These are phyloP conservation scores for Adoxophyes honmai DNA, from an alignment of 1,140 invertebrate species.

Conservation along the genomic window DNA sequence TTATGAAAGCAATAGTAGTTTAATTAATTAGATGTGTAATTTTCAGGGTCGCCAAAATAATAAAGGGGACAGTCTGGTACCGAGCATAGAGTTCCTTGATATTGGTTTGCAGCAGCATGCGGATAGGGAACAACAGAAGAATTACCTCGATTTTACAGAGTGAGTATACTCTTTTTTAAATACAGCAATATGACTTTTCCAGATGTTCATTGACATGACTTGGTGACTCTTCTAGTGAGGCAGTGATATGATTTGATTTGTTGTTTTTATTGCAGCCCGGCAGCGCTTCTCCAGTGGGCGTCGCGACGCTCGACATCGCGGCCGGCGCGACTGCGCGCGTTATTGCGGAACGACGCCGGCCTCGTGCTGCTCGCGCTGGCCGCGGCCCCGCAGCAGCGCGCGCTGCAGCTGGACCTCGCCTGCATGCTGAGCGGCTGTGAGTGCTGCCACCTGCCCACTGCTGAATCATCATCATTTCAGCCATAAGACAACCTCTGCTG, in stretches of 20 bases:
- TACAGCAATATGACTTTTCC: too few species aligned
- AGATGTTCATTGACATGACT: too few species aligned
- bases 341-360: conserved; percentile 39
- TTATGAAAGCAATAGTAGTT: too few species aligned
- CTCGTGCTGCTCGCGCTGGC: conserved; percentile 38
- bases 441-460: conserved; percentile 18
- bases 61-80: conserved; percentile 52
- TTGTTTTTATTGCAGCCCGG: conserved; percentile 34
- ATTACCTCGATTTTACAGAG: conserved; percentile 66
- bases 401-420: conserved; percentile 50
- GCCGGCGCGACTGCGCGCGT: conserved; percentile 45
- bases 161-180: conserved; percentile 38
- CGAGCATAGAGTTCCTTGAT: conserved; percentile 62
- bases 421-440: conserved; percentile 47
- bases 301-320: conserved; percentile 27
- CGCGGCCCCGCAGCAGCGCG: conserved; percentile 17
- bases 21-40: too few species aligned
- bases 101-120: conserved; percentile 57
- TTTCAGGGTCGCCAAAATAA: conserved; percentile 46
- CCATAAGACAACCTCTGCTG: too few species aligned
- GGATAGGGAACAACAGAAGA: conserved; percentile 46
- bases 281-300: conserved; percentile 43
- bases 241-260: too few species aligned
- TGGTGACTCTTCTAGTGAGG: too few species aligned
- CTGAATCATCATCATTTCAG: too few species aligned